A percentile compares a stretch with the other conserved stretches of the same genome.
These are phyloP conservation scores for Dendrolimus punctatus DNA, from an alignment of 1,140 invertebrate genomes.

Conservation along the genomic window DNA sequence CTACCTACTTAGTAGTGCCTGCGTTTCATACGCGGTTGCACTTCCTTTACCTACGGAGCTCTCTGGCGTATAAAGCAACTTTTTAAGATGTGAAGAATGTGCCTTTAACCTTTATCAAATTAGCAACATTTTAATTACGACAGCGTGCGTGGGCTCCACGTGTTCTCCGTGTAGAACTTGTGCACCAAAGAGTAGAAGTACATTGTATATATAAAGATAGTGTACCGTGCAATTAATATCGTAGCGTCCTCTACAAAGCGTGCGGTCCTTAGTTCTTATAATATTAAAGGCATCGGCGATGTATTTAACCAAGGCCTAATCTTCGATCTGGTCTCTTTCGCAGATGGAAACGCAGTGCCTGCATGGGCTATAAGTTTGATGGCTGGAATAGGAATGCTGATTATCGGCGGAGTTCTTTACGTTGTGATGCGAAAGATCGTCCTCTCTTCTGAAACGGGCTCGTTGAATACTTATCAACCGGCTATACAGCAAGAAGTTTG, in stretches of 20 bases:
- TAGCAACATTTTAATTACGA: too few species aligned
- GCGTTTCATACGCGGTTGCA: too few species aligned
- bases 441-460: conserved; percentile 55
- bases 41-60: too few species aligned
- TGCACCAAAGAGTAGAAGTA: too few species aligned
- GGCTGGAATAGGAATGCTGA: conserved; percentile 76
- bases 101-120: too few species aligned
- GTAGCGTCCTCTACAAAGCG: background rate
- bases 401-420: conserved; percentile 78
- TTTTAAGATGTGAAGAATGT: too few species aligned
- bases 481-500: conserved; percentile 53
- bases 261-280: too few species aligned
- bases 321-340: conserved; percentile 24
- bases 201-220: too few species aligned
- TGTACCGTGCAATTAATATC: background rate
- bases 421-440: conserved; percentile 78
- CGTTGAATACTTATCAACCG: conserved; percentile 59
- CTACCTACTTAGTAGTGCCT: too few species aligned
- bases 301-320: background rate
- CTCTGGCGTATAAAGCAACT: too few species aligned
- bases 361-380: conserved; percentile 82
- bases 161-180: background rate
- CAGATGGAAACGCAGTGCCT: conserved; percentile 78
- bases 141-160: background rate
- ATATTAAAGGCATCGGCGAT: too few species aligned